Evolutionary conservation across 2,113 vertebrate genomes (phyloP), one percentile per base, ranked within the genome.

Genomic region (Thalassoma bifasciatum): DNA sequence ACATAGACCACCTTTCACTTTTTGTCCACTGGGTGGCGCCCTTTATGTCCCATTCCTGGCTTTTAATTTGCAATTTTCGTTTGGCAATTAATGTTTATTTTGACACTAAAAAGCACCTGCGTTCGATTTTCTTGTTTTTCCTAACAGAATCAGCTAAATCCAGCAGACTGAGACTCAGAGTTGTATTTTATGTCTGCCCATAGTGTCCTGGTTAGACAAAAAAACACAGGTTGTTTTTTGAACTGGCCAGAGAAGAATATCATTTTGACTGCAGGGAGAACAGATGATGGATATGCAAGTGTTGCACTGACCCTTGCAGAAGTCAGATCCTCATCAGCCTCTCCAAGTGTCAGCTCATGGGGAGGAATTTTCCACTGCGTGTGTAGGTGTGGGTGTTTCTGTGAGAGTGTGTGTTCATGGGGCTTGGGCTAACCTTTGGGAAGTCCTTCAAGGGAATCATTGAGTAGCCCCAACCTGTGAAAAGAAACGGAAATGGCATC

Each of bases 311-410:
- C 57, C 26, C 51, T 10, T 44, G 8, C 36, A 61, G 56, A 75
- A 23, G 16, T 44, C 21, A 37, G 61, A n/a, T 78, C 40, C 24
- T 84, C 75, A 65, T 81, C 72, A 77, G 71, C 66, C 50, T 38
- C 60, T 61, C 44, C 54, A 54, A 71, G 44, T 74, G 76, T 82
- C 83, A 59, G 34, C 57, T 63, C 75, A 85, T 82, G 47, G 42
- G 51, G 21, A 83, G 87, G 87, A 90, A 91, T 92, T 86, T 92
- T 92, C 89, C 89, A 77, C 75, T 77, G 47, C 61, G 54, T 57
- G 71, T 53, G 67, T 70, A 17, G 44, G 49, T 51, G 63, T 63
- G 63, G 44, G 23, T 61, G 57, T 72, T 16, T 46, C 42, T 51
- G 63, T 63, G 62, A 37, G 22, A 61, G 56, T n/a, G n/a, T n/a